Base-by-base conservation (phyloP, 2,113 vertebrate genomes). In the Drymodes brunneopygia region DNA sequence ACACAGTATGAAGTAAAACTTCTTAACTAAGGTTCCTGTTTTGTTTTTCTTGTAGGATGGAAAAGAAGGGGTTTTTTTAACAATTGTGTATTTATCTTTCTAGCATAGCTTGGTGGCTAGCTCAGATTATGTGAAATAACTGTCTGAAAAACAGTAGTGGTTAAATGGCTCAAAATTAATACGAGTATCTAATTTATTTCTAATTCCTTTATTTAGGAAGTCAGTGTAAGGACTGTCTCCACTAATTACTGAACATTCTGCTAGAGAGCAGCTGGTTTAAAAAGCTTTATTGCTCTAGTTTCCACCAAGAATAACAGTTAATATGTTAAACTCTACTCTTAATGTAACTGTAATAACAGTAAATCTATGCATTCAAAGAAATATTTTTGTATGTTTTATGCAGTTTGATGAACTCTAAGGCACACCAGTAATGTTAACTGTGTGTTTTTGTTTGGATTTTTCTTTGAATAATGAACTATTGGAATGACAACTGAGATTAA, bases 351-450 rank as follows among this genome's bases (percentile, higher is more conserved):
- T 90, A 65, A 12, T 38, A 88, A 79, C 38, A 91, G 35, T 67
- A 74, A 67, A 51, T 87, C 93, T 97, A 94, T 96, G 96, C 93
- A 96, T 94, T 93, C 92, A 96, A 90, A 97, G 85, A 91, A 91
- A 42, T 97, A 97, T 97, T 97, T 97, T 97, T 97, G 48, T 95
- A 96, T 88, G 48, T 97, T 97, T 92, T 94, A 90, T 93, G 91
- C 64, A 93, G 83, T 96, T 94, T 96, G 85, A 89, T 94, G 94
- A 95, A 85, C 35, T 85, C 54, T 64, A 78, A 81, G 44, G 64
- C 74, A 86, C 79, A 93, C 35, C 70, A 84, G 42, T 71, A 74
- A 51, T 2, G 38, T 60, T 78, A 91, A 62, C 84, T 83, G 28
- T n/a, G n/a, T n/a, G 0, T n/a, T 94, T 81, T 36, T 72, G 38